Evolutionary conservation across 2,113 vertebrate species (phyloP).

Genomic region (Gasterosteus aculeatus): DNA sequence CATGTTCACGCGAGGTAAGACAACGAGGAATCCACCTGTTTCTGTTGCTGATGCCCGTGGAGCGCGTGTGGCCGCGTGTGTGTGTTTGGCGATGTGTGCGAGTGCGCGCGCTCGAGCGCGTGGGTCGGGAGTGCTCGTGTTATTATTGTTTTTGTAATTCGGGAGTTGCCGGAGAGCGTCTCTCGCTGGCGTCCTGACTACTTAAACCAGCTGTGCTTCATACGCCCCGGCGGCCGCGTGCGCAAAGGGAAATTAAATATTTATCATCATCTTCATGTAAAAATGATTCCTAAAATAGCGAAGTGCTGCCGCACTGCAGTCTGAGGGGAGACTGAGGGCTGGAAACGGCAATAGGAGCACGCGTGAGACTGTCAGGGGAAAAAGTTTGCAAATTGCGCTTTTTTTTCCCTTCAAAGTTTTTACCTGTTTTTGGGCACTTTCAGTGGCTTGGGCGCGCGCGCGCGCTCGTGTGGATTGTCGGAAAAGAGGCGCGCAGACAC

Average conservation of each 20-base stretch:
- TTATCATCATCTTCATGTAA: slow-evolving; percentile 68
- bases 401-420: slow-evolving; percentile 32
- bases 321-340: slow-evolving; percentile 48
- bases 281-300: slow-evolving; percentile 72
- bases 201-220: slow-evolving; percentile 15
- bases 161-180: slow-evolving; percentile 2
- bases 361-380: background rate
- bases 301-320: slow-evolving; percentile 80
- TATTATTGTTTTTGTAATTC: background rate
- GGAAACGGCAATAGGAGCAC: background rate
- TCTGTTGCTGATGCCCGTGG: background rate
- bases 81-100: background rate
- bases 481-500: background rate
- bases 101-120: background rate
- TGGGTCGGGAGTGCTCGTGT: background rate
- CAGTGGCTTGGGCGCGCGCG: background rate
- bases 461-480: slow-evolving; percentile 2
- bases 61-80: background rate
- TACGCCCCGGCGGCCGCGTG: slow-evolving; percentile 1
- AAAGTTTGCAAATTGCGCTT: slow-evolving; percentile 28
- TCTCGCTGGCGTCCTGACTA: background rate
- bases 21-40: slow-evolving; percentile 3
- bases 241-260: slow-evolving; percentile 67
- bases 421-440: background rate
- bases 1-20: slow-evolving; percentile 80